These are phyloP conservation scores for Ctenoplectra terminalis DNA, from an alignment of 1,140 invertebrate genomes.

Conservation along the genomic window DNA sequence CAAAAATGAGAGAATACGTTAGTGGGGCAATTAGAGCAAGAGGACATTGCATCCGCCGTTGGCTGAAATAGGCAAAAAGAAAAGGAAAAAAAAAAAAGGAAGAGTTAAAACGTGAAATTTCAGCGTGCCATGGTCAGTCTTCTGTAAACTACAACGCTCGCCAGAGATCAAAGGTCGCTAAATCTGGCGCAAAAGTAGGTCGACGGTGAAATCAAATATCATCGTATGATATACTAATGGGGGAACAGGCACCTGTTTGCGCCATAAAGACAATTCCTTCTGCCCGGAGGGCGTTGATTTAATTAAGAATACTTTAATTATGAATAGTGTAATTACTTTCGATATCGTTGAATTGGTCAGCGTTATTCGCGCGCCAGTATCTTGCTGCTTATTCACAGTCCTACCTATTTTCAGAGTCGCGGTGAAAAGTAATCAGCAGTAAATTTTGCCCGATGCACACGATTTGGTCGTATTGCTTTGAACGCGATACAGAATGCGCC, in stretches of 20 bases:
- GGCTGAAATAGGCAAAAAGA: not conserved
- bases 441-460: constrained; percentile 52
- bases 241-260: not conserved
- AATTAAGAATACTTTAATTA: constrained; percentile 43
- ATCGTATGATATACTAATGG: constrained; percentile 37
- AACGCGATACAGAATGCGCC: not conserved
- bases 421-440: constrained; percentile 64
- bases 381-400: constrained; percentile 34
- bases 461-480: constrained; percentile 35
- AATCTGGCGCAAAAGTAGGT: constrained; percentile 45
- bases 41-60: constrained; percentile 39
- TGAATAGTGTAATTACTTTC: constrained; percentile 66
- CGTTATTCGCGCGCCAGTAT: not conserved
- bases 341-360: constrained; percentile 21
- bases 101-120: constrained; percentile 42
- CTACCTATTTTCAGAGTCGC: not conserved
- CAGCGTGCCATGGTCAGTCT: constrained; percentile 38
- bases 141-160: constrained; percentile 53
- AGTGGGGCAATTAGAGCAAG: constrained; percentile 62
- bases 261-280: constrained; percentile 28
- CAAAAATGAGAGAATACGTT: constrained; percentile 51
- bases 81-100: not conserved
- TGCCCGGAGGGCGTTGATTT: constrained; percentile 16
- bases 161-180: constrained; percentile 54
- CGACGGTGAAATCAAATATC: constrained; percentile 61